Evolutionary conservation across 2,797 vertebrate genomes (phyloP).

Genomic region (Lates japonicus): DNA sequence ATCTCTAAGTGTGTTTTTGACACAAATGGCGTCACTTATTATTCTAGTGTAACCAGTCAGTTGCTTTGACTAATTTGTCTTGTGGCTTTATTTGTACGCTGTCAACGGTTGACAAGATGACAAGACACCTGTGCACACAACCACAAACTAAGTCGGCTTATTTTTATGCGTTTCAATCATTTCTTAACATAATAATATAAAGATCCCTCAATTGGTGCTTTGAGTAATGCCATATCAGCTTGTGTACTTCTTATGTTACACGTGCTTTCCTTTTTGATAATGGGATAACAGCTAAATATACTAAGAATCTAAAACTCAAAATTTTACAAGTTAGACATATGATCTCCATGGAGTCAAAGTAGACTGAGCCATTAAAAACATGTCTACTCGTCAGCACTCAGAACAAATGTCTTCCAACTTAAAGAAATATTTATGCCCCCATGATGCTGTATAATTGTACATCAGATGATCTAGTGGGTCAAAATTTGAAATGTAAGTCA

Average conservation of each 20-base stretch:
- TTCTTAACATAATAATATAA: neutral
- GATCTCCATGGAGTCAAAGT: neutral
- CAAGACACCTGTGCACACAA: neutral
- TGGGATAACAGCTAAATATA: neutral
- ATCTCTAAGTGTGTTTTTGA: neutral
- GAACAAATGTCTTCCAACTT: neutral
- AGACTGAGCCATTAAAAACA: neutral
- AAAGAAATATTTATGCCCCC: neutral
- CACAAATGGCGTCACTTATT: neutral
- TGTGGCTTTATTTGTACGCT: neutral
- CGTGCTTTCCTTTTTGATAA: neutral
- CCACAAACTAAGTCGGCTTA: no score
- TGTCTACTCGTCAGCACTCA: neutral
- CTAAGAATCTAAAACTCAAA: neutral
- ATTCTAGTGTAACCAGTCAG: neutral
- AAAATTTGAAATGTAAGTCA: neutral
- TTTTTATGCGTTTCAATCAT: neutral
- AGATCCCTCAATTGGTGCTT: neutral
- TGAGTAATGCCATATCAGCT: neutral
- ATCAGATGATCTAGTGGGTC: neutral
- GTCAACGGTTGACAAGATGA: neutral
- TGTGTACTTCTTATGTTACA: neutral
- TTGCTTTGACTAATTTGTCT: neutral
- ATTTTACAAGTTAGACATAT: neutral
- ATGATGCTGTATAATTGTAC: neutral